phyloP scores from a whole-genome alignment of 1,140 invertebrate genomes.

The Pinna nobilis region DNA sequence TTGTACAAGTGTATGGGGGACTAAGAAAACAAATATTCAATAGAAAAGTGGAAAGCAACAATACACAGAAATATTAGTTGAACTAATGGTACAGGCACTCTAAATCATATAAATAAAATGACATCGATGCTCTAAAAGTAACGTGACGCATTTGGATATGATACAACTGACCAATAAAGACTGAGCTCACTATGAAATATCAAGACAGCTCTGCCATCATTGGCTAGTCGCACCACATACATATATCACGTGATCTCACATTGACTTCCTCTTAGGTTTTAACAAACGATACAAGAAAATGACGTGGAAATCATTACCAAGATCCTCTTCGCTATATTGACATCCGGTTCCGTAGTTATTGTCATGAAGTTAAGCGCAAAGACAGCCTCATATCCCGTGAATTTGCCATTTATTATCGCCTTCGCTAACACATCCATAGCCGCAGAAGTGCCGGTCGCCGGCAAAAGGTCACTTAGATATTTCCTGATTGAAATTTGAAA shows the following conservation, averaged over 20 bases:
- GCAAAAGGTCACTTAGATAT: conserved; percentile 26
- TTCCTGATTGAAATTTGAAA: conserved; percentile 11
- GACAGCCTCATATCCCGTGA: background rate
- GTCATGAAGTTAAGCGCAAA: conserved; percentile 3
- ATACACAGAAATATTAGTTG: no score
- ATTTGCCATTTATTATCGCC: conserved; percentile 12
- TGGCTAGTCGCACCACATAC: conserved; percentile 4
- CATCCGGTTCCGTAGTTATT: conserved; percentile 22
- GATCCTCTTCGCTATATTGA: conserved; percentile 31
- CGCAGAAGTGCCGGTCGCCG: conserved; percentile 26
- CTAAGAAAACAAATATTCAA: conserved; percentile 1
- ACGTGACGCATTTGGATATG: no score
- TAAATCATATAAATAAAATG: no score
- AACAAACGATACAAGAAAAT: no score
- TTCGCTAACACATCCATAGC: conserved; percentile 22
- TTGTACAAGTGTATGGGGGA: background rate
- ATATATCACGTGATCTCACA: no score
- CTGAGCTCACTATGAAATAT: conserved; percentile 17
- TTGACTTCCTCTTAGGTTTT: no score
- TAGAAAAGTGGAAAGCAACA: no score
- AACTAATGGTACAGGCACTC: no score
- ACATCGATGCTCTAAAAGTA: no score
- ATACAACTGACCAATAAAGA: conserved; percentile 15
- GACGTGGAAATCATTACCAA: conserved; percentile 16
- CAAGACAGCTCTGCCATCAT: conserved; percentile 22